Conservation (phyloP, 2,888 invertebrate species). For the Nymphalis c-album region DNA sequence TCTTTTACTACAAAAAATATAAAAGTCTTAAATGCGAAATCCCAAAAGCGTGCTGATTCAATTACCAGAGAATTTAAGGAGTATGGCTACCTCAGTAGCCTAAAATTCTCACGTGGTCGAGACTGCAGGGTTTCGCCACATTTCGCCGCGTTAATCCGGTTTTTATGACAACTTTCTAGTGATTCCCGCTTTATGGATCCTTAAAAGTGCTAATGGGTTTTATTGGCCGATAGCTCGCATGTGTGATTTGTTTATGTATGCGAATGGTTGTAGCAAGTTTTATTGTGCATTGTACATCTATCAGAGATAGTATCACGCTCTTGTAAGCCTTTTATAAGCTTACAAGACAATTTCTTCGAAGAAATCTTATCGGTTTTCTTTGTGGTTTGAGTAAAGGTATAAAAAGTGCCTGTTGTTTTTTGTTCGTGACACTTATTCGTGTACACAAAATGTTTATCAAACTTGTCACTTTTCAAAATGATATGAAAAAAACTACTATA, state of each 20-base stretch:
- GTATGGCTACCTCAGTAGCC: conserved; percentile 14
- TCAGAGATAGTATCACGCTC: conserved; percentile 14
- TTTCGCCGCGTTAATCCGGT: conserved; percentile 56
- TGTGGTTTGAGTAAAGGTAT: not conserved
- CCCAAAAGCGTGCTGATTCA: conserved; percentile 7
- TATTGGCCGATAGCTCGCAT: conserved; percentile 46
- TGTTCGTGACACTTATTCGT: not conserved
- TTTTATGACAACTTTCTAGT: conserved; percentile 73
- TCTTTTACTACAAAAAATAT: not conserved
- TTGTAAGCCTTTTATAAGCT: conserved; percentile 12
- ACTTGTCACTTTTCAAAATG: too few species aligned
- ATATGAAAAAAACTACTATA: too few species aligned
- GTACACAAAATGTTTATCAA: not conserved
- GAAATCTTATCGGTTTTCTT: conserved; percentile 14
- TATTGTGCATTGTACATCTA: conserved; percentile 16
- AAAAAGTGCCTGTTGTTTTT: not conserved
- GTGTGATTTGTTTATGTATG: conserved; percentile 34
- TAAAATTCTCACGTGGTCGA: conserved; percentile 37
- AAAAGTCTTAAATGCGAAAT: conserved; percentile 4
- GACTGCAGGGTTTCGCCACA: conserved; percentile 51
- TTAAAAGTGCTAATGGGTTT: conserved; percentile 72
- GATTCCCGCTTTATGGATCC: conserved; percentile 67
- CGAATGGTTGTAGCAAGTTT: conserved; percentile 15
- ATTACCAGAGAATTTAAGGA: conserved; percentile 18
- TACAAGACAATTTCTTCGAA: conserved; percentile 10